Conservation (phyloP, 1,140 invertebrate genomes). For the Solen grandis region DNA sequence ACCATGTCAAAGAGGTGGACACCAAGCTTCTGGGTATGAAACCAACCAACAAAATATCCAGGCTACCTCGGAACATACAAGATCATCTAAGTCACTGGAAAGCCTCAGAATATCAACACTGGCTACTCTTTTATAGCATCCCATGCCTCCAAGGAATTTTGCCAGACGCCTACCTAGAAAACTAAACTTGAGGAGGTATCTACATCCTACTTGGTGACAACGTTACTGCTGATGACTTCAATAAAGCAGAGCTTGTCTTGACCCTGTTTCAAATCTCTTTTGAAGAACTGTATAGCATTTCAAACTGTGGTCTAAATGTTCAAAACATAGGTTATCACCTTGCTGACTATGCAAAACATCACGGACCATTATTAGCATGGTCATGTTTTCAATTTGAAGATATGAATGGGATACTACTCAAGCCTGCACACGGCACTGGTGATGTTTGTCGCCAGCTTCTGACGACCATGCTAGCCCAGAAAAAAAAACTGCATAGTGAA, state of each 20-base stretch:
- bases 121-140: slow-evolving; percentile 23
- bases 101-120: no score
- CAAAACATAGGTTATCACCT: slow-evolving; percentile 22
- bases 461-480: background rate
- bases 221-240: slow-evolving; percentile 27
- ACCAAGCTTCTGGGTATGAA: slow-evolving; percentile 31
- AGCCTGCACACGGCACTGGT: slow-evolving; percentile 18
- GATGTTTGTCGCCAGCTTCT: slow-evolving; percentile 12
- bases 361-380: slow-evolving; percentile 38
- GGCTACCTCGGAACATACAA: slow-evolving; percentile 41
- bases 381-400: slow-evolving; percentile 44
- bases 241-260: slow-evolving; percentile 28
- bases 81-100: no score
- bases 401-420: background rate
- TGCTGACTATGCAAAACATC: background rate
- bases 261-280: slow-evolving; percentile 18
- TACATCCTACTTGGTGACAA: slow-evolving; percentile 23
- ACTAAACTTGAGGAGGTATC: slow-evolving; percentile 9
- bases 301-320: slow-evolving; percentile 1
- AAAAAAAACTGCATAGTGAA: slow-evolving; percentile 7
- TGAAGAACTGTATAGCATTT: slow-evolving; percentile 30
- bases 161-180: background rate
- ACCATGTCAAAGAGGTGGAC: no score
- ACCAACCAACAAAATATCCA: slow-evolving; percentile 44
- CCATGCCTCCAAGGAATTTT: slow-evolving; percentile 15